Evolutionary conservation across 2,888 invertebrate species (phyloP).

Genomic region (Seladonia tumulorum): DNA sequence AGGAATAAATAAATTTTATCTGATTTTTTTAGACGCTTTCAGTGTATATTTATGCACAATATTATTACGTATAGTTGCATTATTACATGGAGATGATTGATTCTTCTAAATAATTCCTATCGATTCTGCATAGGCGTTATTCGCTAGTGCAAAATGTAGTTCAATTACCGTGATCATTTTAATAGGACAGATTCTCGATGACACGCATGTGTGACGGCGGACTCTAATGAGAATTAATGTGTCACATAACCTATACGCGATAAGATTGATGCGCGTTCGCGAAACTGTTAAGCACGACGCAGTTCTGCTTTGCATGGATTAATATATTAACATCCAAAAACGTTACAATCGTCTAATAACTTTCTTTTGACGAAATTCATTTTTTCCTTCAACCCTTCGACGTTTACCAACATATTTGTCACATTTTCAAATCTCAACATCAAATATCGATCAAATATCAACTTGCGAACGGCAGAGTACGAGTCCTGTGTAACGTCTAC

Average conservation of each 20-base stretch:
- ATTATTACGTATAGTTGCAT: background rate
- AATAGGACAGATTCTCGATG: conserved; percentile 4
- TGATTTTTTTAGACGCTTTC: too few species aligned
- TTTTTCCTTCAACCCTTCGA: background rate
- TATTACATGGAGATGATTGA: background rate
- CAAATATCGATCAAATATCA: background rate
- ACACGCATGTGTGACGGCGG: background rate
- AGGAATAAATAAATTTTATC: too few species aligned
- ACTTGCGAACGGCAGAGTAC: background rate
- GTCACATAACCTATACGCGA: background rate
- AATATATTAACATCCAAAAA: background rate
- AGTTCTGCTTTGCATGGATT: background rate
- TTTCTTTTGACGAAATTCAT: background rate
- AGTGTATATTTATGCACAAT: background rate
- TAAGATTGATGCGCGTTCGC: background rate
- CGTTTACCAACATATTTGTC: too few species aligned
- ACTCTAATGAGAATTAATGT: conserved; percentile 4
- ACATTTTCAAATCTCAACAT: too few species aligned
- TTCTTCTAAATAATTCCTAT: background rate
- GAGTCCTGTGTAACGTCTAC: background rate
- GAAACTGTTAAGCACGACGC: background rate
- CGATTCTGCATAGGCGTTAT: background rate
- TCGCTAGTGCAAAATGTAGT: background rate
- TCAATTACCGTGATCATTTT: conserved; percentile 4
- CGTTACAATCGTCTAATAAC: background rate